Base-by-base conservation (phyloP, 2,888 invertebrate species). In the Apotomis capreana region DNA sequence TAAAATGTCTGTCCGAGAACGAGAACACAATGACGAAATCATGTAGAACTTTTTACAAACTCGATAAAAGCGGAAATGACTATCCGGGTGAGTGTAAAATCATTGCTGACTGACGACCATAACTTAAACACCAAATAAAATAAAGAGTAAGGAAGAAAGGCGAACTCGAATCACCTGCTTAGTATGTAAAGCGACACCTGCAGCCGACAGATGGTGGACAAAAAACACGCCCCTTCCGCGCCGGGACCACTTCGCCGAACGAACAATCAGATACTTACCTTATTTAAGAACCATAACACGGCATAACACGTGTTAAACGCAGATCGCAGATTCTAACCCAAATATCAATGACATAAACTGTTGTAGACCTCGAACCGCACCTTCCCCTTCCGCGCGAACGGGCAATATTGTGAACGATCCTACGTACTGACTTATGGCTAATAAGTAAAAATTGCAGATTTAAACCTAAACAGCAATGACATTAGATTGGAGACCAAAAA, bases 161-260 rank as follows among this genome's bases (percentile, higher is more conserved):
- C 84, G 84, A 87, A 87, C 88, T 85, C 79, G 87, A 89, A 89
- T 88, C 91, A 92, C 91, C 92, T 92, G 92, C 87, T 92, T 88
- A 84, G 81, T 87, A 89, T 89, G 88, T 88, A 89, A 87, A 87
- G 80, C 82, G 84, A 87, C 92, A 92, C 92, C 92, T 92, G 92
- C 89, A 77, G 74, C 36, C 87, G 87, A 85, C 92, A 92, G 90
- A 91, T 92, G 92, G 84, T 77, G 78, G 78, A 87, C 85, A 90
- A 89, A 89, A 87, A 85, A 83, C 76, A 73, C 78, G 81, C 81
- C 83, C 82, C 83, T 81, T 80, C 81, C 82, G 77, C 78, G 77
- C 73, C 78, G 80, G 84, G 84, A 83, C 81, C 80, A 76, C 78
- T 78, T 75, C 74, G 76, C 70, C 76, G 75, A 75, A 44, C 84